Base-by-base conservation (phyloP, 64 coral and sea anemone genomes). In the Anthopleura sola region DNA sequence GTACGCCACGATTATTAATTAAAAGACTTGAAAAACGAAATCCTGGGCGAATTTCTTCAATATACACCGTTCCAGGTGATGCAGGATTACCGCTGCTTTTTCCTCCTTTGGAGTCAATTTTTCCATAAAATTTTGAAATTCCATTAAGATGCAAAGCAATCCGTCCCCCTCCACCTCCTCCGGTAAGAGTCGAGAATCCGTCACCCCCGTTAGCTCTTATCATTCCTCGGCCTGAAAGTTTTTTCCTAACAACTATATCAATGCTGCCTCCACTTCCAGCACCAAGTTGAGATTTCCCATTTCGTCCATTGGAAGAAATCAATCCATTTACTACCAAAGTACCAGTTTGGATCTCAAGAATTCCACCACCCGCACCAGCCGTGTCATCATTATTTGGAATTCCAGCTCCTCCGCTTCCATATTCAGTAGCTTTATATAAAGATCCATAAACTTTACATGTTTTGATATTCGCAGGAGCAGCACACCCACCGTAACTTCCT, bases 401-500 rank as follows among this genome's bases (percentile, higher is more conserved):
- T 19, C 84, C 84, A 62, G 92, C 92, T 21, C 95, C 95, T 69
- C 91, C 92, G 86, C 95, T 91, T 46, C 95, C 95, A 68, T 87
- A 90, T 23, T 82, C 75, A 17, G 26, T 83, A 36, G 95, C 89
- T 66, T 68, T 47, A 81, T 85, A 88, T 62, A 98, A 57, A 69
- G 92, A 91, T 24, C 95, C 95, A 86, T 98, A 98, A 24, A 94
- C 83, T 5, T 55, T 75, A 80, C 95, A 98, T 14, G 18, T 57
- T 44, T 88, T 47, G 9, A 55, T 23, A 40, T 82, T 80, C 57
- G 14, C 57, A 18, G 85, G 85, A 54, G 92, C 92, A 37, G 92
- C 95, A 91, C 95, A 98, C 5, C 95, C 95, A 54, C 95, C 95
- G 36, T 94, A 94, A 47, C 92, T 88, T 39, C 95, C 95, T 49